These are phyloP conservation scores for Ochropleura plecta DNA, from an alignment of 2,888 invertebrate species.

Conservation along the genomic window DNA sequence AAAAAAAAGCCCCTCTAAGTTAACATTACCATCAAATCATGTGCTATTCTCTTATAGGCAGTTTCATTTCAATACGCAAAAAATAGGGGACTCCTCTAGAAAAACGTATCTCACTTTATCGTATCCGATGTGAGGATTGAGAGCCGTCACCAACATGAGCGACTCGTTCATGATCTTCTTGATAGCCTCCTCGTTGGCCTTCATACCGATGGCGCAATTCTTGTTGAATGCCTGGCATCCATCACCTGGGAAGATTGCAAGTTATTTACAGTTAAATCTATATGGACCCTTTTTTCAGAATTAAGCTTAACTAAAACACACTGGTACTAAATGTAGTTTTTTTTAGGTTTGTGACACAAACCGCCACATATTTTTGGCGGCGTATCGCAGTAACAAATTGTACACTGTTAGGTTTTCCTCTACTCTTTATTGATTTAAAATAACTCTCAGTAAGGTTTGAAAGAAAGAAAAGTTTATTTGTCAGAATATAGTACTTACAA, in stretches of 20 bases:
- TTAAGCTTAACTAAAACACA: neutral
- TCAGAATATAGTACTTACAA: too few species aligned
- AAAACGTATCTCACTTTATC: conserved; percentile 92
- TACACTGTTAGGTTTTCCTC: neutral
- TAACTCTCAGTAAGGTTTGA: neutral
- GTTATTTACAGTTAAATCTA: neutral
- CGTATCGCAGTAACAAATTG: too few species aligned
- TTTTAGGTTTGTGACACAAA: neutral
- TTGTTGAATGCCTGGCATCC: conserved; percentile 95
- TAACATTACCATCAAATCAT: neutral
- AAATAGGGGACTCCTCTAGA: neutral
- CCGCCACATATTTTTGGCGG: neutral
- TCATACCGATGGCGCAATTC: conserved; percentile 96
- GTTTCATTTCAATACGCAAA: neutral
- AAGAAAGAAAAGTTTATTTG: too few species aligned
- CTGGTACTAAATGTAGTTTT: neutral
- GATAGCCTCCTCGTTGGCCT: conserved; percentile 94
- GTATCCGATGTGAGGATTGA: conserved; percentile 99
- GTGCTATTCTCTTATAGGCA: neutral
- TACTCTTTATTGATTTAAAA: neutral
- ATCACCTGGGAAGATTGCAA: conserved; percentile 90
- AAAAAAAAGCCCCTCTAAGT: too few species aligned
- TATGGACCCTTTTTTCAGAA: neutral
- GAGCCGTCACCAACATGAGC: conserved; percentile 99
- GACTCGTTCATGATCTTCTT: conserved; percentile 96